Conservation (phyloP, 1,140 invertebrate genomes). For the Drosophila lacteicornis region DNA sequence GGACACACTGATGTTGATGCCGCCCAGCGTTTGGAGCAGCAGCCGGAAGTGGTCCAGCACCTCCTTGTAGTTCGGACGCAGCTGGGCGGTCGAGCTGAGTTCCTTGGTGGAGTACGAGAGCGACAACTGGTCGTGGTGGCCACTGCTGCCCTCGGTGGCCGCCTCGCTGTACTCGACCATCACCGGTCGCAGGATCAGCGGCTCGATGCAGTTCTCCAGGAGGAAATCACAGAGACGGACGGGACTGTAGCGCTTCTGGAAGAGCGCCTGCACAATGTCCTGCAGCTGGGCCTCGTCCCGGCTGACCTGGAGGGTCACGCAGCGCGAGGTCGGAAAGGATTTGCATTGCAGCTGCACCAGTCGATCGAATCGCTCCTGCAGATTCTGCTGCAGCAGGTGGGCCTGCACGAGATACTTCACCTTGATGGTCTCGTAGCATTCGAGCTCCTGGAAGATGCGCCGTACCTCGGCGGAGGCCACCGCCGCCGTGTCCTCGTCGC, state of each 20-base stretch:
- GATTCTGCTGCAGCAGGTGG: constrained; percentile 73
- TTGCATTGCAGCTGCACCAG: constrained; percentile 78
- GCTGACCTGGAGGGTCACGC: constrained; percentile 72
- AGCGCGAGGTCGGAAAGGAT: constrained; percentile 73
- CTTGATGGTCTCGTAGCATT: constrained; percentile 78
- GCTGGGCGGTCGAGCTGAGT: background rate
- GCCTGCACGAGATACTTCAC: constrained; percentile 75
- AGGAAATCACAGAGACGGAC: constrained; percentile 70
- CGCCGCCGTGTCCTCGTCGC: constrained; percentile 20
- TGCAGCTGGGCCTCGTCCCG: constrained; percentile 71
- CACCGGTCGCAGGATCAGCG: constrained; percentile 74
- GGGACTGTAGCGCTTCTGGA: constrained; percentile 78
- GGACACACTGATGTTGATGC: constrained; percentile 86
- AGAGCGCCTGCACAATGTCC: constrained; percentile 75
- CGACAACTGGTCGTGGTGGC: constrained; percentile 46
- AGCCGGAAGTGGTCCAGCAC: constrained; percentile 88
- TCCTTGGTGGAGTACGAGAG: constrained; percentile 77
- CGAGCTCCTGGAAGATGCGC: constrained; percentile 66
- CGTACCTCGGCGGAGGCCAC: constrained; percentile 53
- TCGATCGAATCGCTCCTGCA: constrained; percentile 73
- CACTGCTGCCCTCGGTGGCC: constrained; percentile 9
- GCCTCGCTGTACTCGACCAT: constrained; percentile 66
- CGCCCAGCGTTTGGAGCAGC: constrained; percentile 87
- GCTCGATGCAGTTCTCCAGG: constrained; percentile 77
- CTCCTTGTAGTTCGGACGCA: constrained; percentile 85